phyloP scores from a whole-genome alignment of 2,797 vertebrate genomes.

The Dendrocincla fuliginosa region DNA sequence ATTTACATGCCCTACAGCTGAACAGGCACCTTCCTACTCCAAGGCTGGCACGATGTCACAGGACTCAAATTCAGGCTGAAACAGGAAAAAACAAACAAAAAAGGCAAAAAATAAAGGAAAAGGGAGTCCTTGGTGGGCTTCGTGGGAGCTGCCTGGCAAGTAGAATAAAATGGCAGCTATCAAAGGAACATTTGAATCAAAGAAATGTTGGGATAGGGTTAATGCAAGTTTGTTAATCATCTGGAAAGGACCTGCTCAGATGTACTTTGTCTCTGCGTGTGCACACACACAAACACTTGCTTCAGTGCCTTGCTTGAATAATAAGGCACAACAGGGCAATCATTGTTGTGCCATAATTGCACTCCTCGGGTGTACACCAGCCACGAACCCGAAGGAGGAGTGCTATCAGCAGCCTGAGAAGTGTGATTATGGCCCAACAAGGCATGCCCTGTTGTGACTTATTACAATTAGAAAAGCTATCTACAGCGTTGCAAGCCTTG shows the following conservation, averaged over 20 bases:
- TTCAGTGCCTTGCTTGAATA: slow-evolving; percentile 59
- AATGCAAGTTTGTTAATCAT: slow-evolving; percentile 56
- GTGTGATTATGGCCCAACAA: slow-evolving; percentile 73
- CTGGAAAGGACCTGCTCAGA: slow-evolving; percentile 55
- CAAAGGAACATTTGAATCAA: background rate
- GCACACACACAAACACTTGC: slow-evolving; percentile 65
- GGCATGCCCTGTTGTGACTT: slow-evolving; percentile 72
- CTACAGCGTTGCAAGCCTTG: slow-evolving; percentile 7
- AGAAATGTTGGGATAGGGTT: slow-evolving; percentile 45
- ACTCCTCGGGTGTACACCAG: slow-evolving; percentile 56
- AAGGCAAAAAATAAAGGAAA: background rate
- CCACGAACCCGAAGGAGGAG: slow-evolving; percentile 46
- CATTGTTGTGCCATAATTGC: slow-evolving; percentile 65
- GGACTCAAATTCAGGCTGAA: background rate
- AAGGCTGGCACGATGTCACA: background rate
- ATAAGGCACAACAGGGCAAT: slow-evolving; percentile 72
- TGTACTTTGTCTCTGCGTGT: slow-evolving; percentile 66
- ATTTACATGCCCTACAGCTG: background rate
- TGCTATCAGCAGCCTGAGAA: slow-evolving; percentile 71
- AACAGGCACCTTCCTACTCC: background rate
- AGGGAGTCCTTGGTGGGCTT: background rate
- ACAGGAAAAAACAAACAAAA: background rate
- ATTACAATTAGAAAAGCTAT: slow-evolving; percentile 69
- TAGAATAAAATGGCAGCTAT: background rate
- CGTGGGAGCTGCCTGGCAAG: background rate